Percentiles rank a stretch among this genome's conserved stretches.
These are phyloP conservation scores for Accipiter superciliosus DNA, from an alignment of 2,797 vertebrate species.

Conservation along the genomic window DNA sequence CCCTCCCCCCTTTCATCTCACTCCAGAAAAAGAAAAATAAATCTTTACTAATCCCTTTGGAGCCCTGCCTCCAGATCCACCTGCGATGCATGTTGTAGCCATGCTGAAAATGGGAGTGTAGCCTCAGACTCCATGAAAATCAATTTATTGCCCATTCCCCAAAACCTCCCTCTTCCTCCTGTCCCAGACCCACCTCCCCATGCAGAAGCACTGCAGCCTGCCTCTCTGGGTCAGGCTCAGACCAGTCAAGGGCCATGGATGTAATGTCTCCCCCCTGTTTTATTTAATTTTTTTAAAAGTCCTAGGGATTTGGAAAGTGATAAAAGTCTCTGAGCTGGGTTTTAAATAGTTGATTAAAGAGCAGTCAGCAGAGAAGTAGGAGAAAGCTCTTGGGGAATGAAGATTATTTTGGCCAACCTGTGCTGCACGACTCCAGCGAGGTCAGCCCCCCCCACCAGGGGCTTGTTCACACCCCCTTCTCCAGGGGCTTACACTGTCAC, in stretches of 20 bases:
- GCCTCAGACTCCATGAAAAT: background rate
- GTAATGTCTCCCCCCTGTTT: background rate
- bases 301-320: background rate
- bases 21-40: conserved; percentile 64
- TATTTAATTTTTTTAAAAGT: background rate
- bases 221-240: background rate
- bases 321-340: background rate
- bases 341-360: conserved; percentile 62
- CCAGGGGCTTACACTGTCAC: background rate
- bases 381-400: background rate
- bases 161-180: background rate
- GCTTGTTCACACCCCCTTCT: fast-evolving
- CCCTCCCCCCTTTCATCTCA: conserved; percentile 61
- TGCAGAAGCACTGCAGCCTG: background rate
- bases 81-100: background rate
- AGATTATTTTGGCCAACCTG: background rate
- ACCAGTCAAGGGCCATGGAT: background rate
- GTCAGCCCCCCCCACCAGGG: background rate
- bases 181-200: background rate
- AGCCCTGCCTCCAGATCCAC: conserved; percentile 18
- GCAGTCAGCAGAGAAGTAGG: background rate
- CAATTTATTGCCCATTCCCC: background rate
- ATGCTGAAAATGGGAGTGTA: background rate
- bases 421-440: background rate
- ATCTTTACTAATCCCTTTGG: conserved; percentile 67